phyloP scores from a whole-genome alignment of 2,113 vertebrate genomes.

The human region DNA sequence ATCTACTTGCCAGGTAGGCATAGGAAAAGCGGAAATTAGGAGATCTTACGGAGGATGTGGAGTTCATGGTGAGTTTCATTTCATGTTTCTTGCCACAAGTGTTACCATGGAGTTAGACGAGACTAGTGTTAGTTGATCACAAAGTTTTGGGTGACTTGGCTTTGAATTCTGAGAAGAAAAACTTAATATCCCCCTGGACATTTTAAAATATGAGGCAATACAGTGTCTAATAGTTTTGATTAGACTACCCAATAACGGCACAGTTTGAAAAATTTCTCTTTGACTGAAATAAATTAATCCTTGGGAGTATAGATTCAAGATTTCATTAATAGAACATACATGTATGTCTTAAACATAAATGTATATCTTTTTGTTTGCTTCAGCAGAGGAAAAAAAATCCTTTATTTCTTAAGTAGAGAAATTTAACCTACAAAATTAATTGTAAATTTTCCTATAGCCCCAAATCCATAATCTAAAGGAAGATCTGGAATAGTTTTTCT shows the following conservation, averaged over 20 bases:
- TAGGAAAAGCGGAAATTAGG: conserved; percentile 19
- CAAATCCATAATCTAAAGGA: not conserved
- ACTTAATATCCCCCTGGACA: not conserved
- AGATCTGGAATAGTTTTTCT: not conserved
- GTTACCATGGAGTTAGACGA: not conserved
- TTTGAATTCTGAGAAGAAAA: not conserved
- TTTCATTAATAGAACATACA: not conserved
- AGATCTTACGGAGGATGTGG: not conserved
- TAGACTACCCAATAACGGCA: not conserved
- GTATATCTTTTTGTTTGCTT: not conserved
- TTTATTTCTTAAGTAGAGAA: not conserved
- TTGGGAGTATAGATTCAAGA: not conserved
- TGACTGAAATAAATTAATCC: not conserved
- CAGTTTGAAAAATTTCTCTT: not conserved
- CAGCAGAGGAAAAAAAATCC: not conserved
- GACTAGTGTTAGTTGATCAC: not conserved
- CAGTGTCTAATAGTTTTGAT: not conserved
- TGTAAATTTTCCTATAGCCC: not conserved
- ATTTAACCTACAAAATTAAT: not conserved
- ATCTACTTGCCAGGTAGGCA: not conserved
- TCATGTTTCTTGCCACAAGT: not conserved
- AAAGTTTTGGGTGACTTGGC: not conserved
- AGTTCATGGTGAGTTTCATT: conserved; percentile 20
- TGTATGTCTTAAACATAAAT: not conserved
- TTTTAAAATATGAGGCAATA: not conserved